A percentile compares a stretch with the other conserved stretches of the same genome.
Conservation (phyloP, 2,113 vertebrate genomes). For the Cavia aperea region DNA sequence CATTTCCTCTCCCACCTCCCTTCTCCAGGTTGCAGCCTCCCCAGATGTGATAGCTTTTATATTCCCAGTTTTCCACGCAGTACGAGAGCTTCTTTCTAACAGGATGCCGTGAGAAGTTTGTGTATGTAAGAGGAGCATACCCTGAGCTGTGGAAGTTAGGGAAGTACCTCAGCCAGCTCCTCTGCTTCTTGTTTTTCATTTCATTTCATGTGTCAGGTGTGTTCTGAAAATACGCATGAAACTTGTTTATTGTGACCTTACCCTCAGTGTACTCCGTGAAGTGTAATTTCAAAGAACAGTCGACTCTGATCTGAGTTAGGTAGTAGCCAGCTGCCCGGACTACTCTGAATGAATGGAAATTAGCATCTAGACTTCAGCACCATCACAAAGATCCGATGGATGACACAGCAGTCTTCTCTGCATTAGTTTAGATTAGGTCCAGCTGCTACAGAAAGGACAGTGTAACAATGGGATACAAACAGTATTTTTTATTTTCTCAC, state of each 20-base stretch:
- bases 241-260: constrained; percentile 41
- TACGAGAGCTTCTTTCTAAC: not conserved
- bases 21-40: not conserved
- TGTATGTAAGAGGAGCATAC: not conserved
- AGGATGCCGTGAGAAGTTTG: constrained; percentile 2
- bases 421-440: not conserved
- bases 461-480: not conserved
- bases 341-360: constrained; percentile 2
- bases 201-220: not conserved
- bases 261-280: constrained; percentile 7
- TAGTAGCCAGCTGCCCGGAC: not conserved
- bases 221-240: constrained; percentile 24
- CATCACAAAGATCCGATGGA: not conserved
- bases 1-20: not conserved
- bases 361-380: not conserved
- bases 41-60: not conserved
- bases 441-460: not conserved
- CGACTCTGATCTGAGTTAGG: not conserved
- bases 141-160: not conserved
- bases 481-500: not conserved
- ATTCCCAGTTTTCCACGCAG: not conserved
- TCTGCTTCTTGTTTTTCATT: not conserved
- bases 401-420: not conserved
- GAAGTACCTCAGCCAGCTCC: not conserved
- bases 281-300: constrained; percentile 13